Conservation (phyloP, 1,140 invertebrate genomes). For the Trachymyrmex cornetzi region DNA sequence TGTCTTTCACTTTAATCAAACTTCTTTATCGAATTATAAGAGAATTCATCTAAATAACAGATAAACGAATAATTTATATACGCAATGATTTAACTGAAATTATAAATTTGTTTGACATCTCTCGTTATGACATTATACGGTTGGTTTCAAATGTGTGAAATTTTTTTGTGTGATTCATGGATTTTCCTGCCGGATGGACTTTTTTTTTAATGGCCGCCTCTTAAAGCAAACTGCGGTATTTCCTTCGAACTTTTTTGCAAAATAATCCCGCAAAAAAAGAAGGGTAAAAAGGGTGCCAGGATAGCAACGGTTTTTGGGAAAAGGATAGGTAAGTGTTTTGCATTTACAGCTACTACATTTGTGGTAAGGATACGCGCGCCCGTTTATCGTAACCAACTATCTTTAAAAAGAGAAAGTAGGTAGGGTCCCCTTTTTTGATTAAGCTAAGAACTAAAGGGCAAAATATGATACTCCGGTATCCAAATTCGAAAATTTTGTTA, state of each 20-base stretch:
- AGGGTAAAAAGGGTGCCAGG: neutral
- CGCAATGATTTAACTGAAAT: neutral
- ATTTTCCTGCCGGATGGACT: neutral
- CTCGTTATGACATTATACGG: neutral
- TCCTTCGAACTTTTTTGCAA: neutral
- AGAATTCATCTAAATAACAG: neutral
- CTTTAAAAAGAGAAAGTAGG: constrained; percentile 73
- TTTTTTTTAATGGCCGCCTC: neutral
- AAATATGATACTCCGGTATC: neutral
- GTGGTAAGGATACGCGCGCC: neutral
- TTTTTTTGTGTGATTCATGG: neutral
- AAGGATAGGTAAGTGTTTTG: neutral
- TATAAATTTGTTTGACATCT: neutral
- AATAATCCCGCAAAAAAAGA: neutral
- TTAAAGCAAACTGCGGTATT: neutral
- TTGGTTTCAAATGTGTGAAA: neutral
- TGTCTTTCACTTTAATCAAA: neutral
- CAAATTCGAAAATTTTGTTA: neutral
- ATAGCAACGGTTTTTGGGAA: too few relatives aligned
- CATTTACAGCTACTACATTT: neutral
- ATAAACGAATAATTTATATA: constrained; percentile 8
- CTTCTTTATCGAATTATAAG: neutral
- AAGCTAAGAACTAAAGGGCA: neutral
- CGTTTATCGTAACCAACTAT: neutral
- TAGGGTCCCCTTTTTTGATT: constrained; percentile 60